Percentiles rank a stretch among this genome's conserved stretches.
Evolutionary conservation across 2,797 vertebrate genomes (phyloP).

Genomic region (Mustela erminea): DNA sequence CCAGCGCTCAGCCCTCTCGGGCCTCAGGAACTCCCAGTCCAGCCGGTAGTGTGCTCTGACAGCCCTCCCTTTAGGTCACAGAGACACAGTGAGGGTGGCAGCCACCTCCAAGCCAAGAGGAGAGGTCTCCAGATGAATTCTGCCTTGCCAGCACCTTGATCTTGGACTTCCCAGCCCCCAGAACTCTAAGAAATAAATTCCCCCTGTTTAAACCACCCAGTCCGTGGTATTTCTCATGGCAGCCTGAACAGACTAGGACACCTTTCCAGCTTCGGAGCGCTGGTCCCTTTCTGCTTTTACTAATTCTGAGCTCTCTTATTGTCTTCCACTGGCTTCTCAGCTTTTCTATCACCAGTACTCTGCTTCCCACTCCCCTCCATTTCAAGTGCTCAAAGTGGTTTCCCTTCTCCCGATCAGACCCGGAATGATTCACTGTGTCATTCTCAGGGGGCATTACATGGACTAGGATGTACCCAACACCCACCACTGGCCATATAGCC

Average conservation of each 20-base stretch:
- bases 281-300: neutral
- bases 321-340: neutral
- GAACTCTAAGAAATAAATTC: neutral
- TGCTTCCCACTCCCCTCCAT: neutral
- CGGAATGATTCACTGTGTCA: neutral
- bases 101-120: neutral
- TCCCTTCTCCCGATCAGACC: neutral
- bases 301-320: neutral
- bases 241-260: neutral
- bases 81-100: neutral
- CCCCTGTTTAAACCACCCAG: neutral
- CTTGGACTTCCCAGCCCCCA: neutral
- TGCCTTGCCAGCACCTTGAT: neutral
- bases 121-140: neutral
- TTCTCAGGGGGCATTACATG: neutral
- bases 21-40: neutral
- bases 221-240: neutral
- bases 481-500: neutral
- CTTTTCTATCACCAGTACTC: neutral
- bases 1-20: no score
- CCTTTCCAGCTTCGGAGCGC: neutral
- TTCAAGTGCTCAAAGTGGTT: neutral
- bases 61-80: no score
- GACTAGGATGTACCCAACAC: neutral
- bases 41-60: accelerated